phyloP scores from a whole-genome alignment of 2,113 vertebrate genomes.

The Eleginops maclovinus region DNA sequence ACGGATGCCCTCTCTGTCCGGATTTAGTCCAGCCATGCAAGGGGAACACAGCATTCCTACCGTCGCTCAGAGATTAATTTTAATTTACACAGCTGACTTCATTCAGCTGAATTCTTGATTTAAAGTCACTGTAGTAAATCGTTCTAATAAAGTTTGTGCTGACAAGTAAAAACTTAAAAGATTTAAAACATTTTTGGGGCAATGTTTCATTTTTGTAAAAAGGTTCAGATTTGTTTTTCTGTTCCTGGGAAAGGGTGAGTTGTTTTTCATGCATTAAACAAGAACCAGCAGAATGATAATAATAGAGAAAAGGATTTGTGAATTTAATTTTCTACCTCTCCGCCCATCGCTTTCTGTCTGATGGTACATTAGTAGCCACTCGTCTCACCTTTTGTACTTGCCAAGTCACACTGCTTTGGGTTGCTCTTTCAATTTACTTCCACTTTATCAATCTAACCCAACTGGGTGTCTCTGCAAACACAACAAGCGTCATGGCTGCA shows the following conservation, averaged over 20 bases:
- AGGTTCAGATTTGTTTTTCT: background rate
- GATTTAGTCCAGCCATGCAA: background rate
- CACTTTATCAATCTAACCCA: conserved; percentile 77
- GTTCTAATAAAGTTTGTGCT: background rate
- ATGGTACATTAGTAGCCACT: conserved; percentile 46
- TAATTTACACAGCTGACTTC: background rate
- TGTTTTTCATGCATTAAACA: background rate
- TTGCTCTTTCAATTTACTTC: conserved; percentile 81
- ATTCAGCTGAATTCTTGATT: too few relatives aligned
- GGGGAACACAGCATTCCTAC: background rate
- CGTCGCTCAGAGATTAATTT: background rate
- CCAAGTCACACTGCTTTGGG: conserved; percentile 72
- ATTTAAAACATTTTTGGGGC: too few relatives aligned
- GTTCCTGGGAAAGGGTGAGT: background rate
- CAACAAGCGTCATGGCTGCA: conserved; percentile 61
- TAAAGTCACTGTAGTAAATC: background rate
- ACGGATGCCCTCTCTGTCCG: background rate
- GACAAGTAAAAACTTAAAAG: background rate
- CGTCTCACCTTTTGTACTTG: conserved; percentile 71
- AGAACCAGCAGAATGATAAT: conserved; percentile 6
- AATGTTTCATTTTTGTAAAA: too few relatives aligned
- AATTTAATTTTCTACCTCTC: conserved; percentile 33
- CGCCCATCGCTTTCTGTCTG: background rate
- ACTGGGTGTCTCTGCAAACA: conserved; percentile 70
- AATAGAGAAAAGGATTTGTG: conserved; percentile 15